Conservation (phyloP, 2,113 vertebrate genomes). For the Todiramphus saurophagus region DNA sequence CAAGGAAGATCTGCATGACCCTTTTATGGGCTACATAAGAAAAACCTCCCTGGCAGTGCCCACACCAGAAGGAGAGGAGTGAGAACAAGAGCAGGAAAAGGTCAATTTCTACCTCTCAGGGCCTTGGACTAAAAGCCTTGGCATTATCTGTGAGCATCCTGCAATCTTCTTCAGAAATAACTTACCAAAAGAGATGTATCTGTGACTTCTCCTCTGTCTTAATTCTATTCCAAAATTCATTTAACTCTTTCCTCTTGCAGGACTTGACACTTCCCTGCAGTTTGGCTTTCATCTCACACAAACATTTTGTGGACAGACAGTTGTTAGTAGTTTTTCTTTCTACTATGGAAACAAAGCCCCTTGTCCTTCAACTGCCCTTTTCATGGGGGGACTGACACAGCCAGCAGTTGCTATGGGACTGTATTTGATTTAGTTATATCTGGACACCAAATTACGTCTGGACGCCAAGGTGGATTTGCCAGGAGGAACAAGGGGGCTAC, state of each 20-base stretch:
- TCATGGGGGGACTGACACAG: background rate
- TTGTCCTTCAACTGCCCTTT: background rate
- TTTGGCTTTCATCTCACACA: background rate
- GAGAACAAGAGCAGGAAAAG: background rate
- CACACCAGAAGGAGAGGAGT: background rate
- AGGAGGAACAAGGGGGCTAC: accelerated
- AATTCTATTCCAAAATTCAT: background rate
- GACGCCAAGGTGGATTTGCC: background rate
- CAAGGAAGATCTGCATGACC: background rate
- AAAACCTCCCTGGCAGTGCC: background rate
- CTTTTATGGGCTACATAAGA: background rate
- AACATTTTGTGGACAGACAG: background rate
- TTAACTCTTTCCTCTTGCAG: background rate
- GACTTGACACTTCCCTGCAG: accelerated
- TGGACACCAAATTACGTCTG: background rate
- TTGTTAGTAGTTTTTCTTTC: background rate
- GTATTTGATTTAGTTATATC: background rate
- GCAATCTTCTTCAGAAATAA: background rate
- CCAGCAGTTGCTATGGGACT: background rate
- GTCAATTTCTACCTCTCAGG: background rate
- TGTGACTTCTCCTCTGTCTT: background rate
- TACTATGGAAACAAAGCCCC: background rate
- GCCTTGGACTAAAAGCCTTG: background rate
- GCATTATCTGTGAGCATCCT: background rate
- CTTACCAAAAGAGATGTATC: background rate